These are phyloP conservation scores for Pseudanteris insignis DNA, from an alignment of 2,888 invertebrate genomes.

Conservation along the genomic window DNA sequence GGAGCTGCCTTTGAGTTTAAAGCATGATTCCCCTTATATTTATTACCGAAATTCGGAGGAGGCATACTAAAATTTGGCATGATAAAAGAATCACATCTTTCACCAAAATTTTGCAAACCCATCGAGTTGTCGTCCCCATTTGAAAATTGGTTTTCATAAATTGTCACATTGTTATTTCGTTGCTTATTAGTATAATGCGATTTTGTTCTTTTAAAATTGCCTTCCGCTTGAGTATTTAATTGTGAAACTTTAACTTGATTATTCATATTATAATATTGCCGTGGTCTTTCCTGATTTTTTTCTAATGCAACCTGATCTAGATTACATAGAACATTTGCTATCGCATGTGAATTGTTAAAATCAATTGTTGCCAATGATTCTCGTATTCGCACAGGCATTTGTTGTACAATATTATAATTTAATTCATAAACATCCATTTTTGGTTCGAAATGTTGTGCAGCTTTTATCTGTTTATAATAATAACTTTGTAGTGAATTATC, in stretches of 20 bases:
- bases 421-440: constrained; percentile 22
- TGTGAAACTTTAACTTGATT: background rate
- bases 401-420: constrained; percentile 33
- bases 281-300: background rate
- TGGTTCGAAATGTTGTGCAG: constrained; percentile 22
- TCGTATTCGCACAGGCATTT: constrained; percentile 23
- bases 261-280: background rate
- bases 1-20: background rate
- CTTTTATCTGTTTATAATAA: constrained; percentile 31
- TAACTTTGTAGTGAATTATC: constrained; percentile 22
- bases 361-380: background rate
- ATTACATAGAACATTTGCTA: background rate
- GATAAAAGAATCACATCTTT: too few species aligned
- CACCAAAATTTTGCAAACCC: too few species aligned
- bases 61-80: too few species aligned
- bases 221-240: background rate
- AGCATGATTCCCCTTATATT: background rate
- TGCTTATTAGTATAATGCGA: too few species aligned
- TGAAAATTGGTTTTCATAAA: too few species aligned
- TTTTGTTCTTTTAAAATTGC: background rate
- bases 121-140: too few species aligned
- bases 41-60: too few species aligned
- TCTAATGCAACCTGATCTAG: background rate
- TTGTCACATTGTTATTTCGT: too few species aligned
- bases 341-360: constrained; percentile 2